phyloP scores from a whole-genome alignment of 30 jellyfish, hydroid and myxozoan genomes.

The Hydractinia symbiolongicarpus region DNA sequence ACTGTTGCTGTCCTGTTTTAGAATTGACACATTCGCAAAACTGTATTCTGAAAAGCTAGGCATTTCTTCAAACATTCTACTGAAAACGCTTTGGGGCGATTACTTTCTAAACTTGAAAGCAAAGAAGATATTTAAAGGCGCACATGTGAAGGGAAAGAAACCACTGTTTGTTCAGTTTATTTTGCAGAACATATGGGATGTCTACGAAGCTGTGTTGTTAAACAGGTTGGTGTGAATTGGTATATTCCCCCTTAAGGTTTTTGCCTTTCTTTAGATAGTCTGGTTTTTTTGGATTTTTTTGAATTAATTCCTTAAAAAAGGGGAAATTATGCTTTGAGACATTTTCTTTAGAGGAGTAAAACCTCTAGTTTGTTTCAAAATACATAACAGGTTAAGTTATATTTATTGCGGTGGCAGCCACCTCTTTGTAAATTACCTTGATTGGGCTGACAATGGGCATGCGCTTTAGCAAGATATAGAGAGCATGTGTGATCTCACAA shows the following conservation, averaged over 20 bases:
- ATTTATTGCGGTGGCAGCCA: too few relatives aligned
- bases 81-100: constrained; percentile 95
- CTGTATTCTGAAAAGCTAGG: constrained; percentile 74
- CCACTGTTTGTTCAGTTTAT: constrained; percentile 92
- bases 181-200: constrained; percentile 79
- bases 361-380: too few relatives aligned
- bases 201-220: constrained; percentile 79
- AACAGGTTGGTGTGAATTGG: constrained; percentile 44
- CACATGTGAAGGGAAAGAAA: constrained; percentile 82
- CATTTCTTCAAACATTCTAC: constrained; percentile 49
- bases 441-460: not conserved
- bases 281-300: not conserved
- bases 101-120: constrained; percentile 69
- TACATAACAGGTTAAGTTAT: too few relatives aligned
- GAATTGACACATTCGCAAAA: constrained; percentile 78
- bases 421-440: too few relatives aligned
- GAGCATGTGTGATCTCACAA: too few relatives aligned
- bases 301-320: too few relatives aligned
- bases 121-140: constrained; percentile 84
- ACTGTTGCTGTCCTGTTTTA: constrained; percentile 14
- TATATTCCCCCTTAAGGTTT: not conserved
- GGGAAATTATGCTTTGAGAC: too few relatives aligned
- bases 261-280: not conserved
- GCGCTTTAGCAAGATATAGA: too few relatives aligned
- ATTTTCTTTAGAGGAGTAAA: too few relatives aligned